A percentile compares a stretch with the other conserved stretches of the same genome.
phyloP scores from a whole-genome alignment of 2,113 vertebrate genomes.

The Pterocles orientalis region DNA sequence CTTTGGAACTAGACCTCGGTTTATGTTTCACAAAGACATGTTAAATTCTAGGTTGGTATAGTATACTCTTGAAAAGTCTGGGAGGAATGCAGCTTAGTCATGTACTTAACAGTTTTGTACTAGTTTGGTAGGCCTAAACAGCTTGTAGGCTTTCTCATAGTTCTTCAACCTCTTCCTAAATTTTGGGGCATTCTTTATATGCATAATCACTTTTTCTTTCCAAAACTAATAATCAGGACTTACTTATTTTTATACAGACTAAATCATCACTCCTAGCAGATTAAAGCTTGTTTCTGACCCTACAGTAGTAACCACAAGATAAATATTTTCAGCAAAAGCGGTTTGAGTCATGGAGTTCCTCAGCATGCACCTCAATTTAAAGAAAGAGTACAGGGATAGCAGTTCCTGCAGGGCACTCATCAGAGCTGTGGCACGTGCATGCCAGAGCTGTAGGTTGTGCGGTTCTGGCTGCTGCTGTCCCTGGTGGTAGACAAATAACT shows the following conservation, averaged over 20 bases:
- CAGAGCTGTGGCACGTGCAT: neutral
- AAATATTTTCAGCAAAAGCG: neutral
- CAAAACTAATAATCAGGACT: neutral
- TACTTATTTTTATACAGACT: neutral
- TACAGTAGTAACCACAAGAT: neutral
- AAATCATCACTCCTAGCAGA: neutral
- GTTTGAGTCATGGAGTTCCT: neutral
- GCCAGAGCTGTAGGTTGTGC: neutral
- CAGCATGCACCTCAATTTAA: accelerated
- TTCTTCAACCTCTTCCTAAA: neutral
- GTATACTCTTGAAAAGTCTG: neutral
- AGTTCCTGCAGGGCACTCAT: neutral
- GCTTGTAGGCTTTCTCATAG: neutral
- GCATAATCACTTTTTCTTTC: neutral
- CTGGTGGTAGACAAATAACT: neutral
- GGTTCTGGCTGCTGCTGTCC: neutral
- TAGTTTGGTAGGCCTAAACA: neutral
- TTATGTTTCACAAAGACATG: neutral
- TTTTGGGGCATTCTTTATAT: neutral
- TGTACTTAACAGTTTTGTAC: neutral
- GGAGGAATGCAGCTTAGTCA: neutral
- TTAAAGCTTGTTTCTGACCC: neutral
- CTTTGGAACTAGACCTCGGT: neutral
- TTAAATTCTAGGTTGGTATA: neutral
- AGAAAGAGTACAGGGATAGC: neutral